phyloP scores from a whole-genome alignment of 2,888 invertebrate species.

The Polydrusus pterygomalis region DNA sequence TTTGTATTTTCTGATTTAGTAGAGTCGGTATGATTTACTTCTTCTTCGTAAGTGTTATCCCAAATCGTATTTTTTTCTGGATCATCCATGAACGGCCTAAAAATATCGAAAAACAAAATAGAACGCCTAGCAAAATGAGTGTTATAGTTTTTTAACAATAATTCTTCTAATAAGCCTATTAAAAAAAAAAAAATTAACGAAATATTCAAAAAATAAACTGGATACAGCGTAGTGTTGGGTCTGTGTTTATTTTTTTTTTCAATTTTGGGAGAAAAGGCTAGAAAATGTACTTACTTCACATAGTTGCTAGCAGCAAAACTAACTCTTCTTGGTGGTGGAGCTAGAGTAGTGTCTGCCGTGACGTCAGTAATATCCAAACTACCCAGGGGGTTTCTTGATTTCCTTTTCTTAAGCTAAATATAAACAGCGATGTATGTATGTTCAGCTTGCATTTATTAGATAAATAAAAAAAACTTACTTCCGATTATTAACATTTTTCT shows the following conservation, averaged over 20 bases:
- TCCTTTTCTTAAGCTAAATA: constrained; percentile 14
- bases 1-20: constrained; percentile 34
- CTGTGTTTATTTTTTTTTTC: no score
- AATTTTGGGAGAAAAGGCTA: not conserved
- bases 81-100: constrained; percentile 64
- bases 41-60: constrained; percentile 66
- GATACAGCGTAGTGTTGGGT: no score
- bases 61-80: constrained; percentile 65
- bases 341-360: constrained; percentile 50
- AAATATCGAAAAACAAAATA: constrained; percentile 5
- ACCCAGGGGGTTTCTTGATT: constrained; percentile 56
- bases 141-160: no score
- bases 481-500: no score
- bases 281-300: constrained; percentile 62
- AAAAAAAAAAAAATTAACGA: not conserved
- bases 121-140: no score
- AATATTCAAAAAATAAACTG: not conserved
- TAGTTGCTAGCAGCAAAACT: constrained; percentile 67
- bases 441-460: no score
- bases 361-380: constrained; percentile 59
- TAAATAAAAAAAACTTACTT: no score
- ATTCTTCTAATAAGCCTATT: no score
- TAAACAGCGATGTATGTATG: not conserved
- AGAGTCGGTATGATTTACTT: constrained; percentile 60
- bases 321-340: constrained; percentile 60